These are phyloP conservation scores for Willisornis vidua DNA, from an alignment of 2,113 vertebrate genomes.

Conservation along the genomic window DNA sequence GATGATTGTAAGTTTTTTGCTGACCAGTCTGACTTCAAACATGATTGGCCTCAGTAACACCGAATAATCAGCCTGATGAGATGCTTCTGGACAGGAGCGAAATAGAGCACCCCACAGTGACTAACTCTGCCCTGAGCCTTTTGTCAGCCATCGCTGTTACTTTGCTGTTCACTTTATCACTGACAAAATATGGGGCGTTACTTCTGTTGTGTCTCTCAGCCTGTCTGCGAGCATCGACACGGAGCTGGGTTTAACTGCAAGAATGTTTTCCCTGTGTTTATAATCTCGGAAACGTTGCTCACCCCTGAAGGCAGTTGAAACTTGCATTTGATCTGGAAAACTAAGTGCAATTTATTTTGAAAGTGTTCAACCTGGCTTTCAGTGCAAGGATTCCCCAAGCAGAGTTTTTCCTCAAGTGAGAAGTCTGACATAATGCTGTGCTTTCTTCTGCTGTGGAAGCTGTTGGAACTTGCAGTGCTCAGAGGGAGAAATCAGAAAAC, in stretches of 20 bases:
- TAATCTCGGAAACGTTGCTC: background rate
- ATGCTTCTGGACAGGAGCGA: background rate
- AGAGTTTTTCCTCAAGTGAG: background rate
- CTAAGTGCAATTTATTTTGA: background rate
- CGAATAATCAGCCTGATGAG: background rate
- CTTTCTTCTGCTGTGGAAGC: background rate
- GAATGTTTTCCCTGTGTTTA: background rate
- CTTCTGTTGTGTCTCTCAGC: background rate
- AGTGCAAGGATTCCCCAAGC: background rate
- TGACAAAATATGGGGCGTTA: background rate
- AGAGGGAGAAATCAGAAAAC: background rate
- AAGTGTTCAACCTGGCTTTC: background rate
- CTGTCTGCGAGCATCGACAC: background rate
- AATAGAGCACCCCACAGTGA: background rate
- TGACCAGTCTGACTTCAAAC: background rate
- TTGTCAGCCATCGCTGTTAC: background rate
- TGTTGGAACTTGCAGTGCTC: background rate
- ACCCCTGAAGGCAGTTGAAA: background rate
- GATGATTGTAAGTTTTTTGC: background rate
- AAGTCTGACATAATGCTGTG: background rate
- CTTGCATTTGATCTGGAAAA: background rate
- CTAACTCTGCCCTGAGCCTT: background rate
- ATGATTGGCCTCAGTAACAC: fast-evolving
- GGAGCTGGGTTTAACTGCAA: background rate
- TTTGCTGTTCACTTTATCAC: background rate